Percentiles rank a stretch among this genome's conserved stretches.
Evolutionary conservation across 2,888 invertebrate species (phyloP).

Genomic region (Microctonus aethiopoides): DNA sequence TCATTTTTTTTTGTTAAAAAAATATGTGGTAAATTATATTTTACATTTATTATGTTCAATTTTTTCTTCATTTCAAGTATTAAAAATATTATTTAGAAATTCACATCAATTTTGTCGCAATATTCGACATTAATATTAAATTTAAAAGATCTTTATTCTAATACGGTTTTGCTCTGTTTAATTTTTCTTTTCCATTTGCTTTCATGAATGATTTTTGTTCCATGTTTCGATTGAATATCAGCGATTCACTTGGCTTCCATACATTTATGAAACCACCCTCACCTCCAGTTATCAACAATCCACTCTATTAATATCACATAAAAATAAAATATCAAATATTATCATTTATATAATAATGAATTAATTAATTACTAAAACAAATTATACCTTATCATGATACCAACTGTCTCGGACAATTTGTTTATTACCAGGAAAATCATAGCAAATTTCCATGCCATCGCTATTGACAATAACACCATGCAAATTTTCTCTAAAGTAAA

Average conservation of each 20-base stretch:
- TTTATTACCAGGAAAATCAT: constrained; percentile 73
- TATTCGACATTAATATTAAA: neutral
- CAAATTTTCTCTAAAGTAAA: constrained; percentile 61
- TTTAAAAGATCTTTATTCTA: constrained; percentile 35
- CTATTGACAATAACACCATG: constrained; percentile 66
- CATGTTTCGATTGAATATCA: constrained; percentile 41
- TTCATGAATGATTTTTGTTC: constrained; percentile 52
- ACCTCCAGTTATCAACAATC: constrained; percentile 77
- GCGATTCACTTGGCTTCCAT: constrained; percentile 69
- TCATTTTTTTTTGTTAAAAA: constrained; percentile 2
- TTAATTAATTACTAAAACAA: constrained; percentile 20
- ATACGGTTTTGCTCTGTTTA: constrained; percentile 59
- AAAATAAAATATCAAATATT: constrained; percentile 29
- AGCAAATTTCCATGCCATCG: constrained; percentile 70
- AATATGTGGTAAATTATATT: neutral
- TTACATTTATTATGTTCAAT: neutral
- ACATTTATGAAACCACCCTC: constrained; percentile 77
- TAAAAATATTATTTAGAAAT: neutral
- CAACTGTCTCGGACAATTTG: constrained; percentile 80
- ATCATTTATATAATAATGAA: neutral
- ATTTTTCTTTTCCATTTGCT: constrained; percentile 55
- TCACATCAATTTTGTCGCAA: neutral
- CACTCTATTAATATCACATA: constrained; percentile 67
- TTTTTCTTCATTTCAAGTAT: neutral
- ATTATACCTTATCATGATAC: constrained; percentile 72